Evolutionary conservation across 2,113 vertebrate genomes (phyloP).

Genomic region (Sinocyclocheilus anophthalmus): DNA sequence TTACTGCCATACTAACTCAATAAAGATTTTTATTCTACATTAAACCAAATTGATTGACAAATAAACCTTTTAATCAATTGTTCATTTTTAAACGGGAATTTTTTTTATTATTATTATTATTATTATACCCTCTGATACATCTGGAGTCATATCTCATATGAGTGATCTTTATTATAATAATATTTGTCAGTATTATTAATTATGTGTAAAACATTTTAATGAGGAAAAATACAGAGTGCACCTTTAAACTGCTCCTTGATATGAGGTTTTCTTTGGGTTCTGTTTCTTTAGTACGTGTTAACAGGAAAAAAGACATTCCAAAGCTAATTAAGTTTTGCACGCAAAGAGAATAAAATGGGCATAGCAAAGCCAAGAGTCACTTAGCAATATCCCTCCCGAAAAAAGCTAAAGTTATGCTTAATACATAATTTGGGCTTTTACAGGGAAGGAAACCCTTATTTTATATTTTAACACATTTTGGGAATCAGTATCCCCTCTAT

Average conservation of each 20-base stretch:
- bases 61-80: no score
- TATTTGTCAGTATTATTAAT: background rate
- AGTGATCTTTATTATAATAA: background rate
- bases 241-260: background rate
- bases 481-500: background rate
- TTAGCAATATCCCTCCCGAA: conserved; percentile 6
- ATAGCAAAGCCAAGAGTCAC: conserved; percentile 40
- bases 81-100: background rate
- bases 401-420: conserved; percentile 24
- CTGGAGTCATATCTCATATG: background rate
- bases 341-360: conserved; percentile 31
- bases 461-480: background rate
- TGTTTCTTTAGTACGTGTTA: conserved; percentile 36
- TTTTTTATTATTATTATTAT: no score
- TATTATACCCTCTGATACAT: background rate
- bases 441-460: background rate
- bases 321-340: conserved; percentile 56
- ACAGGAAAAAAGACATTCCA: conserved; percentile 46
- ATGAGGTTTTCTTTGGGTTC: background rate
- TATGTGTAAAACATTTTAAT: background rate
- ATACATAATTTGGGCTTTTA: conserved; percentile 21
- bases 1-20: background rate
- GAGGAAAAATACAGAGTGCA: background rate
- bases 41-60: background rate
- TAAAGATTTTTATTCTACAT: background rate